Evolutionary conservation across 53 echinoderm and acorn worm genomes (phyloP).

Genomic region (Holothuria leucospilota): DNA sequence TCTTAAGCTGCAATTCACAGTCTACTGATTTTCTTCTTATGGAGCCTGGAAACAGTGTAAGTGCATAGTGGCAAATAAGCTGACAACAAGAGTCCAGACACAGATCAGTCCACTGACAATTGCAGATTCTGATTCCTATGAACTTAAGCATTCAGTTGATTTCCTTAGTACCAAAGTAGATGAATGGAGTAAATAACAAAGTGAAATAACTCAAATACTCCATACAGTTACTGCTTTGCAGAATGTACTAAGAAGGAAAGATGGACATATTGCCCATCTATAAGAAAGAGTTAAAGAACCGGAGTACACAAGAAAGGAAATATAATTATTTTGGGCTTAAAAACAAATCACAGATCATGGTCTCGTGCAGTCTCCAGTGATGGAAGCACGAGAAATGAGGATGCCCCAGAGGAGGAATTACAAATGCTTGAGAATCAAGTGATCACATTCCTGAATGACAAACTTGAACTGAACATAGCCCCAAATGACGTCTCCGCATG

Average conservation of each 20-base stretch:
- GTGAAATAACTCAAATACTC: constrained; percentile 1
- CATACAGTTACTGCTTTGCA: not conserved
- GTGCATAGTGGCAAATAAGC: no score
- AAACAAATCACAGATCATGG: not conserved
- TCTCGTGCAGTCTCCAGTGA: not conserved
- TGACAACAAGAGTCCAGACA: no score
- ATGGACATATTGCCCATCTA: not conserved
- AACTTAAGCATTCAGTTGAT: no score
- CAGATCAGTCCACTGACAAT: no score
- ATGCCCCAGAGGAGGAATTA: constrained; percentile 10
- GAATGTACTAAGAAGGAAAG: not conserved
- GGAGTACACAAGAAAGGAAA: not conserved
- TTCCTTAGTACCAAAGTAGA: not conserved
- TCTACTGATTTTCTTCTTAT: no score
- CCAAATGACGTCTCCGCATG: not conserved
- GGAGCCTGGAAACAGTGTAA: no score
- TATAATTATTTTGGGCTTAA: not conserved
- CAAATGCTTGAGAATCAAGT: constrained; percentile 3
- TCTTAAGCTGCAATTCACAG: no score
- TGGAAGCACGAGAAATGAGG: not conserved
- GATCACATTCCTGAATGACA: not conserved
- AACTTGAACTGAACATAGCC: not conserved
- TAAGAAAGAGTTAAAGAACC: not conserved
- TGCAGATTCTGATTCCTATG: no score
- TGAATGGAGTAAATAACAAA: not conserved